These are phyloP conservation scores for Leptothorax acervorum DNA, from an alignment of 2,888 invertebrate species.

Conservation along the genomic window DNA sequence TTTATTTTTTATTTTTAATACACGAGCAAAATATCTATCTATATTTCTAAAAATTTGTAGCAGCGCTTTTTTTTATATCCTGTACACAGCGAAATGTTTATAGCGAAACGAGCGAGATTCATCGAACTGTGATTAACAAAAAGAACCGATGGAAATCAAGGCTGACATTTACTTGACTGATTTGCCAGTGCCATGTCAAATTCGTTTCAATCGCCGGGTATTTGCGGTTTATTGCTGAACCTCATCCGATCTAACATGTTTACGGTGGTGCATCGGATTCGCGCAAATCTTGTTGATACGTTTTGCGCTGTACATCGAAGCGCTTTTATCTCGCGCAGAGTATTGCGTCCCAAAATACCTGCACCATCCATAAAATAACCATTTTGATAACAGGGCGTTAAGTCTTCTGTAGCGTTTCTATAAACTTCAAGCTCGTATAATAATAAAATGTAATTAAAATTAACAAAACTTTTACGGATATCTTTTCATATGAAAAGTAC, in stretches of 20 bases:
- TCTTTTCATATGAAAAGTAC: not conserved
- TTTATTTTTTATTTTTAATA: not conserved
- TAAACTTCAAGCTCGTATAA: not conserved
- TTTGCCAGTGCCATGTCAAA: constrained; percentile 35
- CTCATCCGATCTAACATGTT: constrained; percentile 33
- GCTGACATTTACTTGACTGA: constrained; percentile 35
- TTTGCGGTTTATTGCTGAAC: constrained; percentile 58
- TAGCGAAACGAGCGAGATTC: not conserved
- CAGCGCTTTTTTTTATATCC: not conserved
- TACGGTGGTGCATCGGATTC: constrained; percentile 11
- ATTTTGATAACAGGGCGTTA: not conserved
- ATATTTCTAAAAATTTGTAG: not conserved
- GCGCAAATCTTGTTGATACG: constrained; percentile 33
- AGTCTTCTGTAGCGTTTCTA: not conserved
- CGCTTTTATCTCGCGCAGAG: not conserved
- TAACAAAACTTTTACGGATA: not conserved
- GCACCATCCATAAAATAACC: not conserved
- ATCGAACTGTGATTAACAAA: constrained; percentile 17
- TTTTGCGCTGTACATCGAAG: not conserved
- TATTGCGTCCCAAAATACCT: constrained; percentile 3
- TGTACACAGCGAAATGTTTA: not conserved
- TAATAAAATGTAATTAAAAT: constrained; percentile 14
- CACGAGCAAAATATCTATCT: not conserved
- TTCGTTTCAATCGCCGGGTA: constrained; percentile 58
- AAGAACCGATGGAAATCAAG: constrained; percentile 33